These are phyloP conservation scores for Dynastes maya DNA, from an alignment of 2,888 invertebrate species.

Conservation along the genomic window DNA sequence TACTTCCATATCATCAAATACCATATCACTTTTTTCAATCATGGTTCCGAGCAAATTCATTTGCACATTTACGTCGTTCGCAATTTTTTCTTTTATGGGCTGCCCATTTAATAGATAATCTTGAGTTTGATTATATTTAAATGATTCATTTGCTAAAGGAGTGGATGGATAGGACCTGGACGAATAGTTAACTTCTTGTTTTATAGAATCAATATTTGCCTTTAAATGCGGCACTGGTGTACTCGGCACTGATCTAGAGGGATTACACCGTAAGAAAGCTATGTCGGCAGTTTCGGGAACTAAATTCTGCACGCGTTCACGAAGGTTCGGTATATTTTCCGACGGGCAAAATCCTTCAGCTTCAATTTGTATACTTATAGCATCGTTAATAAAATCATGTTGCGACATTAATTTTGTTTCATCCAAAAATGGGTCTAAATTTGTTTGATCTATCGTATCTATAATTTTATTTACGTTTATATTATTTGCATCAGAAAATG, in stretches of 20 bases:
- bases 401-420: slow-evolving; percentile 34
- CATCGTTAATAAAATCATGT: slow-evolving; percentile 39
- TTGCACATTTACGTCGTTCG: slow-evolving; percentile 35
- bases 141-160: slow-evolving; percentile 72
- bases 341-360: slow-evolving; percentile 57
- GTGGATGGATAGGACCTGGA: slow-evolving; percentile 84
- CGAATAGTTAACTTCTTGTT: slow-evolving; percentile 67
- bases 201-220: slow-evolving; percentile 55
- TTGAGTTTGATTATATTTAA: slow-evolving; percentile 65
- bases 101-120: slow-evolving; percentile 69
- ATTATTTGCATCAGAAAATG: slow-evolving; percentile 75
- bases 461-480: slow-evolving; percentile 80
- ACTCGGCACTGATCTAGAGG: slow-evolving; percentile 81
- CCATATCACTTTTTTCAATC: slow-evolving; percentile 53
- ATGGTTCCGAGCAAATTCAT: slow-evolving; percentile 44
- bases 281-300: slow-evolving; percentile 60
- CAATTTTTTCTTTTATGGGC: slow-evolving; percentile 63
- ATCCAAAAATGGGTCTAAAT: slow-evolving; percentile 66
- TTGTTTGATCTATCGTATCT: slow-evolving; percentile 64
- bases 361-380: slow-evolving; percentile 52
- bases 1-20: slow-evolving; percentile 53
- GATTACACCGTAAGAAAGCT: slow-evolving; percentile 61
- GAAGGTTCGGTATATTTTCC: slow-evolving; percentile 2
- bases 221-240: slow-evolving; percentile 75
- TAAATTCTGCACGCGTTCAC: slow-evolving; percentile 30